Percentiles rank a stretch among this genome's conserved stretches.
These are phyloP conservation scores for Oreortyx pictus DNA, from an alignment of 2,797 vertebrate species.

Conservation along the genomic window DNA sequence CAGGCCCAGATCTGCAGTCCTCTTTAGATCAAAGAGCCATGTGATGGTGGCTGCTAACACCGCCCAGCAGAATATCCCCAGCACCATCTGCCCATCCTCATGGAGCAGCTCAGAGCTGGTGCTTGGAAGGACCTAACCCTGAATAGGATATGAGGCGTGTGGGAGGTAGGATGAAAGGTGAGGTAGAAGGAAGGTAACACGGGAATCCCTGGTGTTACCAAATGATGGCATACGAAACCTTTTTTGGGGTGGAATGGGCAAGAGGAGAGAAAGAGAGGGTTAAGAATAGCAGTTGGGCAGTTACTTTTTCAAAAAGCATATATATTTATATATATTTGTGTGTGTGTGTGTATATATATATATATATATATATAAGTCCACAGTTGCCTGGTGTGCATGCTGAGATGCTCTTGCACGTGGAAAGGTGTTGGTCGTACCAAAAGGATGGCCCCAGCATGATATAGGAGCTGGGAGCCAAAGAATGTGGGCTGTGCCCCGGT, in stretches of 20 bases:
- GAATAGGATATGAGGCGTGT: not conserved
- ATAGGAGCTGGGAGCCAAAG: not conserved
- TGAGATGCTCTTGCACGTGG: not conserved
- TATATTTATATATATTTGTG: too few species aligned
- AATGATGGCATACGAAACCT: not conserved
- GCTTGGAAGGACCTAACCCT: not conserved
- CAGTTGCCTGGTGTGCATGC: not conserved
- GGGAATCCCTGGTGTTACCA: not conserved
- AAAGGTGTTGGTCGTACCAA: not conserved
- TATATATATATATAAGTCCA: not conserved
- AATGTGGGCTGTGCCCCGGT: rapidly evolving
- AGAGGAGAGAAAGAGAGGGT: not conserved
- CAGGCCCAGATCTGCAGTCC: conserved; percentile 45
- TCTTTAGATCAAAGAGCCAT: conserved; percentile 58
- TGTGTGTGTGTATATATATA: too few species aligned
- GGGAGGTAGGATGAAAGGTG: not conserved
- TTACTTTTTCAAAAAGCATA: not conserved
- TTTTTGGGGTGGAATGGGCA: not conserved
- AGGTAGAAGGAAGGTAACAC: not conserved
- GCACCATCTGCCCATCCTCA: conserved; percentile 13
- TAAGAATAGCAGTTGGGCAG: not conserved
- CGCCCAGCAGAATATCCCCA: not conserved
- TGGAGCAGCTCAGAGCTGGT: not conserved
- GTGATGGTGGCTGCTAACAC: conserved; percentile 56
- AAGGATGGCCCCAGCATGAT: rapidly evolving